phyloP scores from a whole-genome alignment of 2,113 vertebrate species.

The Atlantisia rogersi region DNA sequence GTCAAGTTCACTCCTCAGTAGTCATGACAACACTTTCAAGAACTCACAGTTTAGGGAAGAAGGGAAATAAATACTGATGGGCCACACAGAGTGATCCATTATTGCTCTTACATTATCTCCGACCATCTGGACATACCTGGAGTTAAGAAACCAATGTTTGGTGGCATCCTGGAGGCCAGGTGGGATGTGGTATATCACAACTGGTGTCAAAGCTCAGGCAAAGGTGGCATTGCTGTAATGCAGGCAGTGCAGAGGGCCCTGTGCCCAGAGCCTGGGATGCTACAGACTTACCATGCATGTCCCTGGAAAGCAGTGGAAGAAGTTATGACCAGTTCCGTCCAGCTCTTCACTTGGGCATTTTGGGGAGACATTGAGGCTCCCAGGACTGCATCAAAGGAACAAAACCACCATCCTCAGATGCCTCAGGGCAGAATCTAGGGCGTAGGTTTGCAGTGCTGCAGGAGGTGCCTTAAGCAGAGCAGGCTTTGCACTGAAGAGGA shows the following conservation, averaged over 20 bases:
- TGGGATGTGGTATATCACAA: not conserved
- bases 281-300: accelerated
- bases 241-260: not conserved
- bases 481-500: not conserved
- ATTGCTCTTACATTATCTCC: not conserved
- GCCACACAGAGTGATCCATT: not conserved
- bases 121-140: not conserved
- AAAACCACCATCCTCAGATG: not conserved
- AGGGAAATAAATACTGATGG: constrained; percentile 26
- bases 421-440: not conserved
- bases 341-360: not conserved
- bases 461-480: not conserved
- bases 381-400: not conserved
- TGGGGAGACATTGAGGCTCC: not conserved
- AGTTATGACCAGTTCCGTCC: not conserved
- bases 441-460: not conserved
- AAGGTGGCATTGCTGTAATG: accelerated
- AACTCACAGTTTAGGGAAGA: constrained; percentile 1
- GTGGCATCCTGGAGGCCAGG: not conserved
- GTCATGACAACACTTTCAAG: constrained; percentile 67
- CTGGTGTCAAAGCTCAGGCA: not conserved
- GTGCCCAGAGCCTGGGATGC: not conserved
- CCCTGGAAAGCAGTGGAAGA: not conserved
- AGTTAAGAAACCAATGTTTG: not conserved
- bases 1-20: constrained; percentile 62